Evolutionary conservation across 2,797 vertebrate genomes (phyloP), one percentile per base, ranked within the genome.

Genomic region (Acanthornis magna): DNA sequence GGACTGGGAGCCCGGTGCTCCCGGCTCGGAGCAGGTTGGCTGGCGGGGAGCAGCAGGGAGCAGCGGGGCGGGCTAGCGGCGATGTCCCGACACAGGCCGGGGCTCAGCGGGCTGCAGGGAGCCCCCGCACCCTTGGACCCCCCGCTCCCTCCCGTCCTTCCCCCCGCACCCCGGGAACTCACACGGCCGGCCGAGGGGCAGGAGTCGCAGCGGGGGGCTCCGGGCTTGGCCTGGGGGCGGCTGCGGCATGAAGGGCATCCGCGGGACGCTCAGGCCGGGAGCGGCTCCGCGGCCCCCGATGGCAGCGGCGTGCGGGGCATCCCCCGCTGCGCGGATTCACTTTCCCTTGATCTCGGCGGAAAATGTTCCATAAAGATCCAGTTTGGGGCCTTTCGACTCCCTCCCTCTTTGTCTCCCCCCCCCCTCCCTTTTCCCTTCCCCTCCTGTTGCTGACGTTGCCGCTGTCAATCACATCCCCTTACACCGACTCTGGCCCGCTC

Each of bases 361-460:
- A 96, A 97, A 95, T 94, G 95, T 96, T 94, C 97, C 97, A 96
- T 96, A 90, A 93, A 97, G 97, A 98, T 97, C 95, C 97, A 96
- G 97, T 98, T 98, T 97, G 98, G 97, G 97, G 96, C 97, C 97
- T 96, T 97, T 95, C 95, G 87, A 97, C 98, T 97, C 97, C 97
- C 97, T 96, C 96, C 96, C 88, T 92, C 89, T 87, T 89, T 95
- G 76, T 86, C 83, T 74, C 36, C 36, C 86, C 87, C 93, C 95
- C 95, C 96, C 66, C 84, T 94, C 96, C 97, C 93, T 96, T 96
- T 93, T 95, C 81, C 85, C 86, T 95, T 95, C 95, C 93, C 95
- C 95, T 95, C 93, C 95, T 96, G 94, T 90, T 93, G 97, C 98
- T 98, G 98, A 98, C 98, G 98, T 98, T 97, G 98, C 97, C 89